Evolutionary conservation across 2,113 vertebrate genomes (phyloP), one percentile per base, ranked within the genome.

Genomic region (Caranx ignobilis): DNA sequence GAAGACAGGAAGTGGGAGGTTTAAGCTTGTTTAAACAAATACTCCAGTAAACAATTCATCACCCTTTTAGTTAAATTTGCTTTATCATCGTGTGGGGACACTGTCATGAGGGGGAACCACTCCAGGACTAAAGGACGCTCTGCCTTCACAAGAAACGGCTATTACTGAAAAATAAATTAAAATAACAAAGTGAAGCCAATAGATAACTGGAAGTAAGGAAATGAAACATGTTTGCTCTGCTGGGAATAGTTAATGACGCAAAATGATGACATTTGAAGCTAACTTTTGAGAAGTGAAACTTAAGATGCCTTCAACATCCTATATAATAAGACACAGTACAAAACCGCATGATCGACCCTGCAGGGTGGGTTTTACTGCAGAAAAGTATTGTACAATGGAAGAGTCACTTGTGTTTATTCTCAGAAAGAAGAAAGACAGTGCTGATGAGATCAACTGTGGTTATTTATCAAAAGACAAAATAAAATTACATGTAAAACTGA

Each of bases 1-100:
- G 89, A 45, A 75, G 82, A 81, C 82, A 79, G 35, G 12, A 60
- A 39, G 54, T 15, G 34, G 1, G 1, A 5, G 6, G 1, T 71
- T 19, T 12, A 55, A 64, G 50, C 50, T 47, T 47, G 8, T 10
- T 41, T 41, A 41, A 41, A 7, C 8, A 2, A 41, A 41, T 19
- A 66, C 19, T 9, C 57, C 16, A 55, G 8, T 4, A 5, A 71
- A 47, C n/a, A 21, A 62, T 69, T 45, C 19, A 48, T 55, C 11
- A 19, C 16, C n/a, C 19, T 21, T 54, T 75, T 41, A 39, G n/a
- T 35, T 41, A 56, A 12, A 11, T 31, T 71, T 39, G 31, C n/a
- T 54, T 70, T 61, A 55, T 71, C 31, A n/a, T 35, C 21, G 32
- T 54, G 60, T 55, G 65, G 50, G 43, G 66, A 31, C 10, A 16